Conservation (phyloP, 2,113 vertebrate genomes). For the Eublepharis macularius region DNA sequence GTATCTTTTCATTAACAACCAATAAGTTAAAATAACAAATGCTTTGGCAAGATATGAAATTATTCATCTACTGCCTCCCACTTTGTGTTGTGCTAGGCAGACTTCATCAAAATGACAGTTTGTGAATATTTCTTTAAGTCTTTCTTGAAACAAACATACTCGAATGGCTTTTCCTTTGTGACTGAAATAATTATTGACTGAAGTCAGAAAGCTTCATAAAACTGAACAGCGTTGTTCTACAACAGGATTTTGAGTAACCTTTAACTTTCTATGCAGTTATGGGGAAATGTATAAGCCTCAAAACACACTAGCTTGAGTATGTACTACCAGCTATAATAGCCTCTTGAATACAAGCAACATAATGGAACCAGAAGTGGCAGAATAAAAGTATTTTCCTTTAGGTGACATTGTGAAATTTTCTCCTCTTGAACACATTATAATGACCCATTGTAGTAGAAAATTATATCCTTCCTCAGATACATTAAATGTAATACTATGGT, state of each 20-base stretch:
- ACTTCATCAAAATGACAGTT: background rate
- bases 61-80: background rate
- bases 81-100: background rate
- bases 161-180: background rate
- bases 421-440: background rate
- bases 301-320: background rate
- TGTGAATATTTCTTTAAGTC: background rate
- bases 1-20: background rate
- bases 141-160: background rate
- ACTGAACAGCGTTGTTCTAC: background rate
- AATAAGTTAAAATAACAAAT: background rate
- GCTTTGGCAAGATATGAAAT: background rate
- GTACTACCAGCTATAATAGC: background rate
- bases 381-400: background rate
- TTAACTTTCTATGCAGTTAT: background rate
- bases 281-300: fast-evolving
- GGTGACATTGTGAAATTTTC: background rate
- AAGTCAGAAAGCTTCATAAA: background rate
- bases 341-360: background rate
- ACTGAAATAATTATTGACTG: background rate
- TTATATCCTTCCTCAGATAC: too few relatives aligned
- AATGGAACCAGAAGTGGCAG: background rate
- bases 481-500: background rate
- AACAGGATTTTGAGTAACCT: background rate
- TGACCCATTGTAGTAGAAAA: background rate